Evolutionary conservation across 2,888 invertebrate species (phyloP).

Genomic region (Unio pictorum): DNA sequence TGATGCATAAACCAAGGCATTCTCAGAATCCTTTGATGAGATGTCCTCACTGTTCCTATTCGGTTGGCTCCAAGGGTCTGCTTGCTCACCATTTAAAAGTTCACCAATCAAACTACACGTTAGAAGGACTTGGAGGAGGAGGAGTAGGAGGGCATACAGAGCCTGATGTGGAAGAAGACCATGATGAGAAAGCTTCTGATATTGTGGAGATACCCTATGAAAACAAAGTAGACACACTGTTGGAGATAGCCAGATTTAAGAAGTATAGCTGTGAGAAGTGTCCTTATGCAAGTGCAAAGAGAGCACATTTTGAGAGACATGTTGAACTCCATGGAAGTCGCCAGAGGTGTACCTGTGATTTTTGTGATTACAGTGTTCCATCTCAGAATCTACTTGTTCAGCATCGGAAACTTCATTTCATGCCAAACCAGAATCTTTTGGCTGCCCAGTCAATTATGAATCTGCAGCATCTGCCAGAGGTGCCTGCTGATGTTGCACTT

Average conservation of each 20-base stretch:
- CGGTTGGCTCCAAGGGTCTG: conserved; percentile 81
- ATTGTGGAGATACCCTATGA: conserved; percentile 47
- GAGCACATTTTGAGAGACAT: conserved; percentile 88
- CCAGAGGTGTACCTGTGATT: conserved; percentile 86
- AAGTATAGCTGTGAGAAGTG: conserved; percentile 77
- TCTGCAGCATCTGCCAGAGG: conserved; percentile 71
- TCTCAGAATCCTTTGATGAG: conserved; percentile 71
- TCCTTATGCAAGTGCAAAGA: conserved; percentile 89
- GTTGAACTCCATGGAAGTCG: conserved; percentile 86
- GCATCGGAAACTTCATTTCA: conserved; percentile 83
- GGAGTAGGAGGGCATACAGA: background rate
- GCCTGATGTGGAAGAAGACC: conserved; percentile 26
- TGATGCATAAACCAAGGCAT: conserved; percentile 78
- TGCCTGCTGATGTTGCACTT: conserved; percentile 73
- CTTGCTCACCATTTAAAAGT: conserved; percentile 79
- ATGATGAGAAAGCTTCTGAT: conserved; percentile 34
- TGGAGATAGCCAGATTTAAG: conserved; percentile 82
- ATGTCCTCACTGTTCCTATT: conserved; percentile 86
- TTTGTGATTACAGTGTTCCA: conserved; percentile 90
- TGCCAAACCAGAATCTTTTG: conserved; percentile 67
- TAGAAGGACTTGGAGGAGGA: conserved; percentile 30
- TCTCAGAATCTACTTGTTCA: conserved; percentile 88
- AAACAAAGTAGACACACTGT: conserved; percentile 77
- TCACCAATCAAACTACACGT: conserved; percentile 74
- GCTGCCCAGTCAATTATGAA: conserved; percentile 66